Base-by-base conservation (phyloP, 2,888 invertebrate species). In the Diadromus collaris region DNA sequence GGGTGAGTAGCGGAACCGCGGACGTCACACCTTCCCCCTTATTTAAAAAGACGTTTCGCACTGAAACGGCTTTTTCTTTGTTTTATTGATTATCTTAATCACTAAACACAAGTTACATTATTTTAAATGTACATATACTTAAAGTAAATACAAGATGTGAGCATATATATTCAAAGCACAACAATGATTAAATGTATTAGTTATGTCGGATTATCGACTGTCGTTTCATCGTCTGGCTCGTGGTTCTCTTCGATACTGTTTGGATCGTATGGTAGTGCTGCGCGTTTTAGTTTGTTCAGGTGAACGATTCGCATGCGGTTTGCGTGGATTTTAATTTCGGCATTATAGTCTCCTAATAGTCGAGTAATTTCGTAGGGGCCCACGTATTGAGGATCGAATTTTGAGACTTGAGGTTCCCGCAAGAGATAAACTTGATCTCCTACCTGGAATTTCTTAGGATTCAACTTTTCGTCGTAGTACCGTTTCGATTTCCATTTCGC, bases 331-430 rank as follows among this genome's bases (percentile, higher is more conserved):
- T 24, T 34, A n/a, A 61, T 38, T 21, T 61, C 19, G 4, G 61
- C 61, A 5, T 61, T 61, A 0, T 7, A n/a, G 2, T 46, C 46
- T 16, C 46, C 63, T 13, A 63, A 7, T 41, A 63, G 9, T 46
- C 16, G 16, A 6, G 4, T 16, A 16, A 63, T 46, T 27, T 21
- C 24, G 29, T 46, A 46, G 3, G 63, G 63, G 2, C 63, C 63
- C 2, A 27, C n/a, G 24, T 63, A 63, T 63, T 63, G 44, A 21
- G 44, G 46, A 7, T 63, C 63, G 27, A 63, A 63, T 44, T 63
- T 63, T 1, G 24, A 44, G 9, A 27, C 19, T 6, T 21, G 63
- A 3, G 63, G 63, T 63, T 63, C 63, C 24, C 27, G 27, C 2
- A 44, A 46, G n/a, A 44, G 63, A 16, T 21, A 24, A 38, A 61